phyloP scores from a whole-genome alignment of 2,113 vertebrate genomes.

The Pyxicephalus adspersus region DNA sequence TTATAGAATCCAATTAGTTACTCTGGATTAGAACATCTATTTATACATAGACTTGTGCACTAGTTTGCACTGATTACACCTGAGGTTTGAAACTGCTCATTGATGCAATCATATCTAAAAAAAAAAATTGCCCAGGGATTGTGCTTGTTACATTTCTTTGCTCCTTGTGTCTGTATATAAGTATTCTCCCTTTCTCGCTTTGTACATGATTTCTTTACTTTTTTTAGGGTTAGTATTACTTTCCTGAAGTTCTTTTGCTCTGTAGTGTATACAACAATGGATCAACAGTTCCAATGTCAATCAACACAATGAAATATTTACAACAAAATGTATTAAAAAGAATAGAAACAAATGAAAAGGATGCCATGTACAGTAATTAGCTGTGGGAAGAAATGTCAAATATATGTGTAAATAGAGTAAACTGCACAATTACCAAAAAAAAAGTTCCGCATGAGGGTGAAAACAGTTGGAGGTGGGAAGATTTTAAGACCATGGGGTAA shows the following conservation, averaged over 20 bases:
- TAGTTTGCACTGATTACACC: background rate
- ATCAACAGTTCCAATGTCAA: background rate
- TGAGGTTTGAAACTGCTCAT: background rate
- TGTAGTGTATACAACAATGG: background rate
- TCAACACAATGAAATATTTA: background rate
- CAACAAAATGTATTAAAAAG: background rate
- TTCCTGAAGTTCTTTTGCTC: background rate
- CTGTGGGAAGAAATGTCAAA: too few species aligned
- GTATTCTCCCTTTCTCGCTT: background rate
- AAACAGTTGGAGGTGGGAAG: too few species aligned
- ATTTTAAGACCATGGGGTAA: too few species aligned
- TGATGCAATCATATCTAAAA: background rate
- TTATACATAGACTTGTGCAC: too few species aligned
- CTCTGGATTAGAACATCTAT: too few species aligned
- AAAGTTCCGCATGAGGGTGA: too few species aligned
- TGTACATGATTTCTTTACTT: background rate
- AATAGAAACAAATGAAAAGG: too few species aligned
- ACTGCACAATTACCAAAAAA: too few species aligned
- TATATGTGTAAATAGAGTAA: too few species aligned
- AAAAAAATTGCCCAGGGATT: constrained; percentile 4
- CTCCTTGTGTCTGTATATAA: background rate
- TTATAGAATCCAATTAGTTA: too few species aligned
- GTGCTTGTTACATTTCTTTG: background rate
- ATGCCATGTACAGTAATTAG: too few species aligned
- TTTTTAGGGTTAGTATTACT: too few species aligned